Conservation (phyloP, 2,888 invertebrate species). For the Torymus texanus region DNA sequence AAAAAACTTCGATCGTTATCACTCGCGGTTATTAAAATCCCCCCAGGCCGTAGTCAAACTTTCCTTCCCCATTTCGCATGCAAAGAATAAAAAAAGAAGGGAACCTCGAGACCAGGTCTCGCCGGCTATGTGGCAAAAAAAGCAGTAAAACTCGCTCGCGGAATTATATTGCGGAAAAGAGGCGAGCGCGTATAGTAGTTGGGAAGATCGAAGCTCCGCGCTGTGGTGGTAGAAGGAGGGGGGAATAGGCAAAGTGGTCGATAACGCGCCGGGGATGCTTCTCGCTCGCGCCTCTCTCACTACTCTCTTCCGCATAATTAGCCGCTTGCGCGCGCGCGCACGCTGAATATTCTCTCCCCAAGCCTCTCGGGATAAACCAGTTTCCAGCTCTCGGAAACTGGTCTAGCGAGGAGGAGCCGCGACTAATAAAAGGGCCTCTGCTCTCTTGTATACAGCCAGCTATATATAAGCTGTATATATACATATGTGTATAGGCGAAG, state of each 20-base stretch:
- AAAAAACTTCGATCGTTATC: no score
- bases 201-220: no score
- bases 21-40: no score
- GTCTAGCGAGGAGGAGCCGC: not conserved
- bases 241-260: slow-evolving; percentile 28
- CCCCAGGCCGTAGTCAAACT: no score
- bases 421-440: slow-evolving; percentile 1
- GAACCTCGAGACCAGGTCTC: not conserved
- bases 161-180: slow-evolving; percentile 16
- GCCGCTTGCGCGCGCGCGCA: slow-evolving; percentile 3
- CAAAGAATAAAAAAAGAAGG: not conserved
- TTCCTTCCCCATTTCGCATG: not conserved
- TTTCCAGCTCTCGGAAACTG: slow-evolving; percentile 38
- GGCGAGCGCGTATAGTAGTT: no score
- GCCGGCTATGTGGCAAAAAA: no score
- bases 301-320: slow-evolving; percentile 56
- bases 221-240: not conserved
- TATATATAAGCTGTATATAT: no score
- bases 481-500: no score
- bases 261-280: slow-evolving; percentile 32
- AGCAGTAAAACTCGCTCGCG: no score
- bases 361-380: slow-evolving; percentile 24
- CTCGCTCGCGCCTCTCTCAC: not conserved
- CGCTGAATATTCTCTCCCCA: slow-evolving; percentile 29
- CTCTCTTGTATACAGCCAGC: not conserved